Conservation (phyloP, 2,113 vertebrate species). For the Crotalus horridus region DNA sequence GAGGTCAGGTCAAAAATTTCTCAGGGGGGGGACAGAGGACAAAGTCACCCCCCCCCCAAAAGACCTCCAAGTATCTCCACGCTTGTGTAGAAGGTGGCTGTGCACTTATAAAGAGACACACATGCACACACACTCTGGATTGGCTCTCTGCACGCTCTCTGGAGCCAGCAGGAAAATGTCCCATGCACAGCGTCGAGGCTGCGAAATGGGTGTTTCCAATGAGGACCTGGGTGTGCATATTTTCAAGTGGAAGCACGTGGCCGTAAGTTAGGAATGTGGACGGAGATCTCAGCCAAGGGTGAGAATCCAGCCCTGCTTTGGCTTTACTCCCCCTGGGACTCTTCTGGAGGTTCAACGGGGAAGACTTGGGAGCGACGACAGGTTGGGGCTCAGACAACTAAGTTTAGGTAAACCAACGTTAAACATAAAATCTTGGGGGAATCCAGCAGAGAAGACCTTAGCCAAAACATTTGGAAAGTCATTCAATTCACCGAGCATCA, state of each 20-base stretch:
- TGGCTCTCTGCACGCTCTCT: too few species aligned
- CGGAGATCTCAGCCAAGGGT: accelerated
- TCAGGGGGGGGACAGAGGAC: neutral
- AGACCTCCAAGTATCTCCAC: too few species aligned
- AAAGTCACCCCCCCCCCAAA: neutral
- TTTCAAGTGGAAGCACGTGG: neutral
- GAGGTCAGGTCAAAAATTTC: slow-evolving; percentile 25
- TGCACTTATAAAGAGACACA: neutral
- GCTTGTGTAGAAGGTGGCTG: too few species aligned
- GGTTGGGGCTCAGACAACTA: neutral
- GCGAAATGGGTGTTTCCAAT: neutral
- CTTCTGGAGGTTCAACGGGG: too few species aligned
- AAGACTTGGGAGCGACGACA: too few species aligned
- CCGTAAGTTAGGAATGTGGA: neutral
- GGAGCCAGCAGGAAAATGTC: neutral
- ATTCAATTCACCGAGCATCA: neutral
- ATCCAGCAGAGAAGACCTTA: neutral
- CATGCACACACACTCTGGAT: accelerated
- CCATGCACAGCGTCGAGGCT: neutral
- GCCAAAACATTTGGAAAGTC: neutral
- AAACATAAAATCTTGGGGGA: neutral
- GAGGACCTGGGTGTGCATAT: too few species aligned
- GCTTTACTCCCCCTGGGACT: too few species aligned
- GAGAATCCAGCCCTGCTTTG: neutral
- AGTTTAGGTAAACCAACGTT: neutral